Evolutionary conservation across 2,797 vertebrate genomes (phyloP).

Genomic region (Rhinophrynus dorsalis): DNA sequence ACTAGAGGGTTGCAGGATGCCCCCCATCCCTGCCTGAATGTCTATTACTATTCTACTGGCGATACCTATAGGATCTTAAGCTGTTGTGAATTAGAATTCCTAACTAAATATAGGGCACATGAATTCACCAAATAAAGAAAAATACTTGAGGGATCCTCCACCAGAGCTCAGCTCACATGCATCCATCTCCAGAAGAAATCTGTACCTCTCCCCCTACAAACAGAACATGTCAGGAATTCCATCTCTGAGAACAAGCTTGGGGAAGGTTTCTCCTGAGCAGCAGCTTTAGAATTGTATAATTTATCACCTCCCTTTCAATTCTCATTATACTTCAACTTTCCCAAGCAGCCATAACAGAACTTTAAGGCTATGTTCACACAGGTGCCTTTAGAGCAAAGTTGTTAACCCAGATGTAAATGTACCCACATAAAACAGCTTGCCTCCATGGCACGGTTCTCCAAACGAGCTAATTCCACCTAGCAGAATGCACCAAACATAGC

Average conservation of each 20-base stretch:
- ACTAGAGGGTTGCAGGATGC: too few relatives aligned
- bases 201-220: slow-evolving; percentile 3
- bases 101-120: slow-evolving; percentile 42
- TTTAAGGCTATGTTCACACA: too few relatives aligned
- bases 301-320: background rate
- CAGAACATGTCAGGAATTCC: slow-evolving; percentile 29
- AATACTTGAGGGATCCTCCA: background rate
- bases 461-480: too few relatives aligned
- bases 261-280: background rate
- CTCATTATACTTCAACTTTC: background rate
- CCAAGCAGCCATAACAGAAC: background rate
- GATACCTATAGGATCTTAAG: background rate
- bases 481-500: too few relatives aligned
- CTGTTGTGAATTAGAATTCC: slow-evolving; percentile 19
- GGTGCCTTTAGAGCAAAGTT: too few relatives aligned
- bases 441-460: too few relatives aligned
- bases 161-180: slow-evolving; percentile 8
- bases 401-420: too few relatives aligned
- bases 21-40: background rate
- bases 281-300: slow-evolving; percentile 6
- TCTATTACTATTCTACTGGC: background rate
- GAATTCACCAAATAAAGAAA: slow-evolving; percentile 43
- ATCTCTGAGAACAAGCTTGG: slow-evolving; percentile 19
- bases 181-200: slow-evolving; percentile 20
- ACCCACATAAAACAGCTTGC: too few relatives aligned